Conservation (phyloP, 2,888 invertebrate species). For the Latrodectus hesperus region DNA sequence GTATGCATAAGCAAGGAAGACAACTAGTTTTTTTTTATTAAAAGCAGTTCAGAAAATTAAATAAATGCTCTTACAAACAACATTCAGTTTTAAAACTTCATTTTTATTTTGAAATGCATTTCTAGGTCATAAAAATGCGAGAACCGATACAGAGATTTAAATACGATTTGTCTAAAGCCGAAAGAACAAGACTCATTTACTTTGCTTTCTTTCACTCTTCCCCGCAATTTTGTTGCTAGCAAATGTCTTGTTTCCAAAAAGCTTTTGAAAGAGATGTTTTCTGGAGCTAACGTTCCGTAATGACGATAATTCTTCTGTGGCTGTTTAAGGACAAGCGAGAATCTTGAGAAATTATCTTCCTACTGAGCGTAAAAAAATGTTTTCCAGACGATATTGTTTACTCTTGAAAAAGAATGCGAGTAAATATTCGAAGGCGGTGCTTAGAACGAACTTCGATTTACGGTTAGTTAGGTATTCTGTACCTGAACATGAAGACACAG, state of each 20-base stretch:
- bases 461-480: constrained; percentile 29
- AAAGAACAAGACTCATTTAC: too few species aligned
- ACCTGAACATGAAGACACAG: constrained; percentile 6
- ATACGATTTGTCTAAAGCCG: too few species aligned
- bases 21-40: too few species aligned
- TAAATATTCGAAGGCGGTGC: not conserved
- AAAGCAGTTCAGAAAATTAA: too few species aligned
- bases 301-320: constrained; percentile 51
- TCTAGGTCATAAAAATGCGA: too few species aligned
- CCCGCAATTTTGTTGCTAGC: not conserved
- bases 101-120: too few species aligned
- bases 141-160: too few species aligned
- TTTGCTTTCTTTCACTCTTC: too few species aligned
- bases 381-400: not conserved
- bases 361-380: not conserved
- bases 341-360: not conserved
- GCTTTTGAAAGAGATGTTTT: constrained; percentile 4
- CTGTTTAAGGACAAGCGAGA: not conserved
- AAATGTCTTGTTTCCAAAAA: constrained; percentile 22
- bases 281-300: constrained; percentile 28
- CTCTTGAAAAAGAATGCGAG: not conserved
- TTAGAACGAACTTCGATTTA: constrained; percentile 8
- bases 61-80: too few species aligned
- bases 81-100: too few species aligned
- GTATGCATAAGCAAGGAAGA: too few species aligned